Evolutionary conservation across 2,888 invertebrate species (phyloP).

Genomic region (Ochropacha duplaris): DNA sequence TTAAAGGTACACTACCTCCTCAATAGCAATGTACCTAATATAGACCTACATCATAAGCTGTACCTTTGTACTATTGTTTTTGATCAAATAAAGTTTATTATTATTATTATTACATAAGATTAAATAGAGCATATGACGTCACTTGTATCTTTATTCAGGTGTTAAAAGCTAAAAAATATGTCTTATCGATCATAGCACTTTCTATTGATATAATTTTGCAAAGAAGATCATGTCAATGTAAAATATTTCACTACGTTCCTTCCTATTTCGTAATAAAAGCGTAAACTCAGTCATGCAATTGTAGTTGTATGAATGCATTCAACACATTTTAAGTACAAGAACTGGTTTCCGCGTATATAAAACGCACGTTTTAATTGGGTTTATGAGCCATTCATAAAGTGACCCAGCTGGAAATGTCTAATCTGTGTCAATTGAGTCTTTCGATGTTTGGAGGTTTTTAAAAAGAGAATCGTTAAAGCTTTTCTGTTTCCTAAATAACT

Average conservation of each 20-base stretch:
- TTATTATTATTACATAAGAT: too few species aligned
- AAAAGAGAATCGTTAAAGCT: too few species aligned
- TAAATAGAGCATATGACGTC: neutral
- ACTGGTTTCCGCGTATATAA: neutral
- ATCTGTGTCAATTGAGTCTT: neutral
- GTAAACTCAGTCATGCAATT: neutral
- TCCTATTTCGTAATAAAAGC: conserved; percentile 1
- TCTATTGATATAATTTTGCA: neutral
- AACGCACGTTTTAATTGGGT: neutral
- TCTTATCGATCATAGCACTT: neutral
- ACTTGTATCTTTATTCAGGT: neutral
- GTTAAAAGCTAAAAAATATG: neutral
- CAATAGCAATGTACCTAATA: too few species aligned
- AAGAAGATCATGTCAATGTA: neutral
- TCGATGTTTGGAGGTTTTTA: neutral
- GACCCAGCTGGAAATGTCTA: neutral
- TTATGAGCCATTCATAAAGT: neutral
- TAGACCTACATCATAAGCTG: too few species aligned
- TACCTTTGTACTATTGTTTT: too few species aligned
- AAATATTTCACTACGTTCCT: neutral
- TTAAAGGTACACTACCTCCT: too few species aligned
- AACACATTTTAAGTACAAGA: neutral
- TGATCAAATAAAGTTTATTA: too few species aligned
- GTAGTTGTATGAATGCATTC: neutral
- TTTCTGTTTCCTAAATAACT: too few species aligned